Conservation (phyloP, 2,113 vertebrate species). For the Acrocephalus kingi region DNA sequence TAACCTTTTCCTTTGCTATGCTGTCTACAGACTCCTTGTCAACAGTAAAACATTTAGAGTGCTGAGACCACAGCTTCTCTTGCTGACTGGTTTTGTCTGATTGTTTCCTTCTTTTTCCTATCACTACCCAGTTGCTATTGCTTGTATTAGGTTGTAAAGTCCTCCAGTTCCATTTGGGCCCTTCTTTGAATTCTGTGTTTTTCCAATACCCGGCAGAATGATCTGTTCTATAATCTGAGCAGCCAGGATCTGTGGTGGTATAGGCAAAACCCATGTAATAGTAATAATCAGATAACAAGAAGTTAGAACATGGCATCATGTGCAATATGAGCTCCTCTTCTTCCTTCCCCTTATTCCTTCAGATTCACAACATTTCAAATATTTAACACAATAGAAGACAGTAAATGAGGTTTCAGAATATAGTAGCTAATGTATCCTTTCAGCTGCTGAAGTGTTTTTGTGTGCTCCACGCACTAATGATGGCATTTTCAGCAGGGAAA, state of each 20-base stretch:
- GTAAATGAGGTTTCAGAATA: neutral
- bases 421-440: neutral
- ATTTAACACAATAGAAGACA: neutral
- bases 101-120: neutral
- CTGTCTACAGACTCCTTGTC: neutral
- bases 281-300: neutral
- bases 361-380: neutral
- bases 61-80: neutral
- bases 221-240: neutral
- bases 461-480: neutral
- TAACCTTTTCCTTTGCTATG: conserved; percentile 24
- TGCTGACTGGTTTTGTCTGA: neutral
- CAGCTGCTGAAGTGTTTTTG: neutral
- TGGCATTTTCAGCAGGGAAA: neutral
- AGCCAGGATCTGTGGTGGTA: neutral
- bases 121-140: neutral
- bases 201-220: neutral
- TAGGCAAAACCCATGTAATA: neutral
- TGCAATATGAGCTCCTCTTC: neutral
- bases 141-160: neutral
- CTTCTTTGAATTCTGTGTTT: neutral
- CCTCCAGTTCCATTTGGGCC: neutral
- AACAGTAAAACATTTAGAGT: neutral
- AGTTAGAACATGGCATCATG: neutral
- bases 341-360: neutral